phyloP scores from a whole-genome alignment of 2,888 invertebrate species.

The Punctoribates punctum region DNA sequence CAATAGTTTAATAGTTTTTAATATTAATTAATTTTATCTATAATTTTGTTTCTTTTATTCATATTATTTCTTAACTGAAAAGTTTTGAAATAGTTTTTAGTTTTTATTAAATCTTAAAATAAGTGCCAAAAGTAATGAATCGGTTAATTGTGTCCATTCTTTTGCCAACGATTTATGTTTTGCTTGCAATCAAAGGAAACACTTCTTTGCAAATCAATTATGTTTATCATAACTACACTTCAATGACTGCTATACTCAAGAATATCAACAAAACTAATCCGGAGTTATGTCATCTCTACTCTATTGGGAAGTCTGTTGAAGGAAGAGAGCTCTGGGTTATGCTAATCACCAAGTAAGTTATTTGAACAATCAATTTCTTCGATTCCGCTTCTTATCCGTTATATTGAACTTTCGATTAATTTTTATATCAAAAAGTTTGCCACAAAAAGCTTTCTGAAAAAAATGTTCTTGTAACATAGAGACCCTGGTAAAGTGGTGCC shows the following conservation, averaged over 20 bases:
- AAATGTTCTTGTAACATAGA: too few relatives aligned
- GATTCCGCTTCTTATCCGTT: too few relatives aligned
- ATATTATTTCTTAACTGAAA: too few relatives aligned
- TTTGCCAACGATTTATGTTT: conserved; percentile 1
- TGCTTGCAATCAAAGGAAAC: background rate
- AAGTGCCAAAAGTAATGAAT: background rate
- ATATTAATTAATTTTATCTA: too few relatives aligned
- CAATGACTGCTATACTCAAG: conserved; percentile 75
- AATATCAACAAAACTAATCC: conserved; percentile 76
- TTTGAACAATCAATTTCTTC: background rate
- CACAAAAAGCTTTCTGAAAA: too few relatives aligned
- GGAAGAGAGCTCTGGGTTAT: conserved; percentile 91
- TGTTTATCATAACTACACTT: conserved; percentile 76
- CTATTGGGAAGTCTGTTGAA: conserved; percentile 88
- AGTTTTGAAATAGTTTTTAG: too few relatives aligned
- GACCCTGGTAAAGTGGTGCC: background rate
- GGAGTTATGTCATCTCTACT: conserved; percentile 81
- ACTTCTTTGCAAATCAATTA: conserved; percentile 18
- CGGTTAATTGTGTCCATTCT: background rate
- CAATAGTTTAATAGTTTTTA: too few relatives aligned
- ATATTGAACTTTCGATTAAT: too few relatives aligned
- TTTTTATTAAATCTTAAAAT: too few relatives aligned
- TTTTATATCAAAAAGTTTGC: background rate
- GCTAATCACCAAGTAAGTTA: conserved; percentile 61
- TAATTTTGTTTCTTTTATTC: too few relatives aligned